Base-by-base conservation (phyloP, 2,113 vertebrate species). In the Ochotona curzoniae region DNA sequence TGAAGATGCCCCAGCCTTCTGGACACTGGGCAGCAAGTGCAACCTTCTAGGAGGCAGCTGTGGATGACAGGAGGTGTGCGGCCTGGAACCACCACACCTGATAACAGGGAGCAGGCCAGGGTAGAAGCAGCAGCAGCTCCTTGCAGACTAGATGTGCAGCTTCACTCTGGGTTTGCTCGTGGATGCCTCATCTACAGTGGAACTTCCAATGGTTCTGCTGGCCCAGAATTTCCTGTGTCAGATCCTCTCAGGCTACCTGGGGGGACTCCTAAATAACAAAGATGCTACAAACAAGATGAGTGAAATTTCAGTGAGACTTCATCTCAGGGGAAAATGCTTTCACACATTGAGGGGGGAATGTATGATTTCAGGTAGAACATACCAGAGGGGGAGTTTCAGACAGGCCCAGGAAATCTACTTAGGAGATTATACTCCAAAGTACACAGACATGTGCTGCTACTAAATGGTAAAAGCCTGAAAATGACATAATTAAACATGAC, bases 21-120 rank as follows among this genome's bases (percentile, higher is more conserved):
- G 26, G 38, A 18, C 1, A 3, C 35, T 4, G 15, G 66, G 47
- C 1, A 32, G 61, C 38, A 17, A 1, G 18, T 13, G 49, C 54
- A 20, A 51, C 38, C 23, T 38, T 3, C 51, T 3, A 0, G 0
- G 1, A 3, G 49, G 8, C 9, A 4, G 51, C 15, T 18, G 7
- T 17, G 49, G 20, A 73, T 4, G 20, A 13, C 2, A 1, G 63
- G 23, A 32, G 54, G 25, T 26, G 12, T 3, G 2, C 1, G 6
- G 28, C 54, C 64, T 18, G 7, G 47, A 84, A 12, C 14, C 73
- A 66, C 47, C 4, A 23, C 10, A 44, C 38, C 38, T 44, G 38
- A 44, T 44, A 44, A 44, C 13, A 28, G 32, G 25, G 63, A 17
- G 66, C 49, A 2, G 0, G 32, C 18, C 5, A 4, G 9, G 70